phyloP scores from a whole-genome alignment of 2,888 invertebrate species.

The Orthosia cruda region DNA sequence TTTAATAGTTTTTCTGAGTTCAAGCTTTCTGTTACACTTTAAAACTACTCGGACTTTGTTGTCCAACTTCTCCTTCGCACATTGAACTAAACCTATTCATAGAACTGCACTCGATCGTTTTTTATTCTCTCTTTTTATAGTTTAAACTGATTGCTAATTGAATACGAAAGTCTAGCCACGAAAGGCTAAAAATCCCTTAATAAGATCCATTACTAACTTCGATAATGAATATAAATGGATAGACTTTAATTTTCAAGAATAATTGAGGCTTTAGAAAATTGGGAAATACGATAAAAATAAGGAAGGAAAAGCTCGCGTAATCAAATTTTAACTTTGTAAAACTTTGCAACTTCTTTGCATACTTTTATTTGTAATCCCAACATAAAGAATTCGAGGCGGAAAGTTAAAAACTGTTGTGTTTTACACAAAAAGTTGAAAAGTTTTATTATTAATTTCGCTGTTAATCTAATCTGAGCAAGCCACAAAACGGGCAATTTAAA shows the following conservation, averaged over 20 bases:
- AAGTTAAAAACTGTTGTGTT: slow-evolving; percentile 39
- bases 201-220: slow-evolving; percentile 43
- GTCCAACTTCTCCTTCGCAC: slow-evolving; percentile 40
- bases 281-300: slow-evolving; percentile 61
- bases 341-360: slow-evolving; percentile 53
- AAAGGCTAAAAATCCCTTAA: slow-evolving; percentile 51
- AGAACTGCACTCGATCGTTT: slow-evolving; percentile 43
- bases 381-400: slow-evolving; percentile 46
- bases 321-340: slow-evolving; percentile 59
- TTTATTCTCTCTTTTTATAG: slow-evolving; percentile 25
- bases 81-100: slow-evolving; percentile 57
- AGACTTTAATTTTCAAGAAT: slow-evolving; percentile 46
- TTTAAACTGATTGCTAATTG: slow-evolving; percentile 48
- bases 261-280: slow-evolving; percentile 49
- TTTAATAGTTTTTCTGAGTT: slow-evolving; percentile 41
- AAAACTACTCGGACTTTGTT: slow-evolving; percentile 37
- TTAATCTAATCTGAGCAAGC: not conserved
- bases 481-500: not conserved
- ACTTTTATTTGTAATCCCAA: slow-evolving; percentile 56
- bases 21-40: slow-evolving; percentile 49
- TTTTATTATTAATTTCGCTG: slow-evolving; percentile 5
- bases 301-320: slow-evolving; percentile 53
- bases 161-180: slow-evolving; percentile 44
- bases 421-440: slow-evolving; percentile 15
- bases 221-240: slow-evolving; percentile 57